Conservation (phyloP, 37 sponge, comb jelly and placozoan species). For the Bolinopsis microptera region DNA sequence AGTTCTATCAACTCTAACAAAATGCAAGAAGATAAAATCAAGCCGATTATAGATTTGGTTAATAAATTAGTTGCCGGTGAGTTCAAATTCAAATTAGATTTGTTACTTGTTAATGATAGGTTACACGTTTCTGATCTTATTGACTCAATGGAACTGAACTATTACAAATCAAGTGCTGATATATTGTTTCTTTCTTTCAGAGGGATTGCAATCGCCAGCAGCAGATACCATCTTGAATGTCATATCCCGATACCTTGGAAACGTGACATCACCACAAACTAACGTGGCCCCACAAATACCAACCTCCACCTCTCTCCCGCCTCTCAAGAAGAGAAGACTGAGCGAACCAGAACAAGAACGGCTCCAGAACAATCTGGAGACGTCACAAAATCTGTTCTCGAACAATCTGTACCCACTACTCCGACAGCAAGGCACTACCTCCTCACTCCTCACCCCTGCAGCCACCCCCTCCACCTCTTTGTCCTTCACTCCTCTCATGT, state of each 20-base stretch:
- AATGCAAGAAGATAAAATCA: not conserved
- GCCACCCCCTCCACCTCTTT: not conserved
- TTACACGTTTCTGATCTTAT: too few species aligned
- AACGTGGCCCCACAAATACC: not conserved
- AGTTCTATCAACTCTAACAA: not conserved
- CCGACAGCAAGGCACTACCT: not conserved
- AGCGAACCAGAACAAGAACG: not conserved
- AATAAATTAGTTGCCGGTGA: constrained; percentile 15
- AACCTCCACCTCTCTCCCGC: not conserved
- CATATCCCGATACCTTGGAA: not conserved
- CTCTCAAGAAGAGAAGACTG: not conserved
- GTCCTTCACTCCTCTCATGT: not conserved
- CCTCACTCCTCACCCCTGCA: not conserved
- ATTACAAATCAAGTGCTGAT: too few species aligned
- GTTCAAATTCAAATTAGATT: not conserved
- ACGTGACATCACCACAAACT: not conserved
- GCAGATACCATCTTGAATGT: not conserved
- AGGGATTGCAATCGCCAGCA: constrained; percentile 8
- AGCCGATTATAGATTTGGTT: not conserved
- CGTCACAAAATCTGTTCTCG: not conserved
- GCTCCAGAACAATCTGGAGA: not conserved
- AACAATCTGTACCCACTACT: not conserved
- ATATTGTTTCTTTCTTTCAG: too few species aligned
- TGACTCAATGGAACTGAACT: too few species aligned
- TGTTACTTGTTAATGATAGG: too few species aligned